Evolutionary conservation across 2,888 invertebrate genomes (phyloP), one percentile per base, ranked within the genome.

Genomic region (Eupithecia pulchellata): DNA sequence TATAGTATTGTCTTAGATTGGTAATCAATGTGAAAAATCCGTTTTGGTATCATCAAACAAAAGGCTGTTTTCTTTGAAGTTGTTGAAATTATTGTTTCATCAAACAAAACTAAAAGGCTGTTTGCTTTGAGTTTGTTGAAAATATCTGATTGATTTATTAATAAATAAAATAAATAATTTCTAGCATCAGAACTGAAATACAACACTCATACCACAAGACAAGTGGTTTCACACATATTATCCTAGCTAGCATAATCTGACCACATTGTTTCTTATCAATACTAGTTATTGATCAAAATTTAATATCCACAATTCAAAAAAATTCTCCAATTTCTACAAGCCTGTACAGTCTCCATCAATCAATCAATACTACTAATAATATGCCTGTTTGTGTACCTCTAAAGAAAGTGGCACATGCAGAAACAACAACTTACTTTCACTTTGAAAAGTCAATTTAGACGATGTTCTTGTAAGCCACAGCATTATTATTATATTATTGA

Each of bases 171-270:
- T 57, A 14, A 14, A 27, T 29, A 29, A 4, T 57, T 57, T 29
- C 17, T 29, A 57, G 29, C 20, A 29, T 57, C 8, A 29, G 27
- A 29, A 32, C 30, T n/a, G 60, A 60, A 60, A 60, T 30, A n/a
- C 30, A 32, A 32, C 4, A 60, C 60, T 11, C 29, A 32, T 29
- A 20, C 71, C 64, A 67, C 67, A 68, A 63, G 14, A 17, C 8
- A 52, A 67, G 64, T 64, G 47, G 64, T 52, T 67, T 64, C 64
- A 57, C 30, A 55, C 29, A 13, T 52, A 4, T 47, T 20, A 52
- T 0, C 47, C 47, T 25, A 27, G 27, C 14, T 55, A 55, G 55
- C 14, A 27, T 1, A 27, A 25, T 14, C 55, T 1, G 14, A 27
- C 14, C 13, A 55, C 5, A 6, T 25, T 55, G n/a, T n/a, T n/a